Percentiles rank a stretch among this genome's conserved stretches.
These are phyloP conservation scores for Gymnosoma rotundatum DNA, from an alignment of 2,888 invertebrate genomes.

Conservation along the genomic window DNA sequence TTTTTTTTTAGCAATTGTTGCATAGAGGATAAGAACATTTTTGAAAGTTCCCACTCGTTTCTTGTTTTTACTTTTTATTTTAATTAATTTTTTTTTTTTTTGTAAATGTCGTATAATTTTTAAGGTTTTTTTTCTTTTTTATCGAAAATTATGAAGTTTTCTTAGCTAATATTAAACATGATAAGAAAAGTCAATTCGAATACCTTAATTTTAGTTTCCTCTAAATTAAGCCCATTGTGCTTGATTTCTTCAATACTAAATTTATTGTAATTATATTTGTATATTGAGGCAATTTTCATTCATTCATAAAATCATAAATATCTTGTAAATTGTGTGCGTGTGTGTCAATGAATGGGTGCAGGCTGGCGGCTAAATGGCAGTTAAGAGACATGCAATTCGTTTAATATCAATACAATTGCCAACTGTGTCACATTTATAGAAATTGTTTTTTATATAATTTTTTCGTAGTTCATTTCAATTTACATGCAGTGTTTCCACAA, in stretches of 20 bases:
- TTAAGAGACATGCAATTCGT: slow-evolving; percentile 66
- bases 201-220: background rate
- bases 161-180: no score
- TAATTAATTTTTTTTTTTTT: no score
- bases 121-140: no score
- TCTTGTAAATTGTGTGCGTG: slow-evolving; percentile 38
- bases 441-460: slow-evolving; percentile 12
- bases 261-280: slow-evolving; percentile 18
- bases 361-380: slow-evolving; percentile 68
- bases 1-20: no score
- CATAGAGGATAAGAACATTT: no score
- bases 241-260: slow-evolving; percentile 12
- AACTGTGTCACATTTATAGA: slow-evolving; percentile 71
- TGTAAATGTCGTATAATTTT: no score
- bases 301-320: slow-evolving; percentile 64
- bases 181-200: no score
- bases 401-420: slow-evolving; percentile 66
- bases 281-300: slow-evolving; percentile 52
- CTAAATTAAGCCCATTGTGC: slow-evolving; percentile 19
- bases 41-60: no score
- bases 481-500: slow-evolving; percentile 28
- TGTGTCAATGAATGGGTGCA: slow-evolving; percentile 65
- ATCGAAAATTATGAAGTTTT: no score
- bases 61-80: no score
- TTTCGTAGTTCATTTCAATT: background rate